These are phyloP conservation scores for Drosophila pegasa DNA, from an alignment of 2,888 invertebrate genomes.

Conservation along the genomic window DNA sequence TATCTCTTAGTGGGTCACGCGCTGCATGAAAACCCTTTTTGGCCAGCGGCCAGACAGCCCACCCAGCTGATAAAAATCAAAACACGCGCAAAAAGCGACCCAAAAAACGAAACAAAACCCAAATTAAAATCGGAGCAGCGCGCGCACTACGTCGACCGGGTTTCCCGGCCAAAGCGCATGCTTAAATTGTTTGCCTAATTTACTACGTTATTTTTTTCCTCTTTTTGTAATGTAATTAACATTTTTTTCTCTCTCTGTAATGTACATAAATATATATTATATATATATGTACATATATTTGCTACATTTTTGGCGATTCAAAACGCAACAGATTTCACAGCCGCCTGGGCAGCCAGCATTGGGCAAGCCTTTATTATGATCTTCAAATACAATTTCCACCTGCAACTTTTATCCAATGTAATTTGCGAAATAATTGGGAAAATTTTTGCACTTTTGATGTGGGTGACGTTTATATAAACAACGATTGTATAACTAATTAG, in stretches of 20 bases:
- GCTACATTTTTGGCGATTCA: constrained; percentile 38
- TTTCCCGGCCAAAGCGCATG: constrained; percentile 76
- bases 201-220: constrained; percentile 40
- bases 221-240: constrained; percentile 73
- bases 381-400: constrained; percentile 31
- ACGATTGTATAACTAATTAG: constrained; percentile 17
- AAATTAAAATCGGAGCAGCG: constrained; percentile 79
- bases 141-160: constrained; percentile 46
- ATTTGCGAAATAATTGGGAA: constrained; percentile 6
- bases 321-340: constrained; percentile 78
- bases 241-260: constrained; percentile 43
- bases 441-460: constrained; percentile 2
- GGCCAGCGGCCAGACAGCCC: constrained; percentile 55
- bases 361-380: constrained; percentile 28
- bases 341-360: constrained; percentile 61
- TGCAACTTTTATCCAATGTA: constrained; percentile 22
- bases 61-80: constrained; percentile 81
- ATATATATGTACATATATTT: constrained; percentile 2
- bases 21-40: constrained; percentile 71
- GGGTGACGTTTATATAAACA: constrained; percentile 5
- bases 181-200: constrained; percentile 79
- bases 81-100: constrained; percentile 74
- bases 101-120: constrained; percentile 59
- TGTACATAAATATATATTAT: constrained; percentile 15
- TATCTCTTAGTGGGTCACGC: constrained; percentile 77